Base-by-base conservation (phyloP, 2,888 invertebrate genomes). In the Bimastos eiseni region DNA sequence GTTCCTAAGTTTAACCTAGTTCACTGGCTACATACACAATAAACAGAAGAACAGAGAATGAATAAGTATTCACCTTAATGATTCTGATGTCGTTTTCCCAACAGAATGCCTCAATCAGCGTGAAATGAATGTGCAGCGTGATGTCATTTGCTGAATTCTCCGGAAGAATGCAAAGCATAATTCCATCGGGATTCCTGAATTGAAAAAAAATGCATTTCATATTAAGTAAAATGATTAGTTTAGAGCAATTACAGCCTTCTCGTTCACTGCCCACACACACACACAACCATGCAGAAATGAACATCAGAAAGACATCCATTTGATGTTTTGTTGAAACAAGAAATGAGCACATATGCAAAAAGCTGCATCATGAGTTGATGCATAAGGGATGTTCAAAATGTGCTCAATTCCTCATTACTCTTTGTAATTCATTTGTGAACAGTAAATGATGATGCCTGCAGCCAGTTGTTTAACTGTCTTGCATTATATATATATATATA, bases 71-170 rank as follows among this genome's bases (percentile, higher is more conserved):
- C 92, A 94, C 94, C 94, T 93, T 94, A 11, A 94, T 91, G 44
- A 94, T 91, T 33, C 92, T 90, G 90, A 94, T 94, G 90, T 94
- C 94, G 89, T 94, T 94, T 90, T 94, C 94, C 93, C 93, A 93
- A 92, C 94, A 94, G 92, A 94, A 94, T 4, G 94, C 94, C 88
- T 94, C 93, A 34, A 94, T 93, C n/a, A 94, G 93, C 49, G 94
- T 94, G 88, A 94, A 94, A 88, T 94, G 94, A 36, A 94, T 94
- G 90, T 94, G 93, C 90, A 94, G 92, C 1, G 94, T 93, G 13
- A 94, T 93, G 90, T 94, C 94, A 37, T 89, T 90, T 21, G 92
- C 89, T 21, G 91, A 92, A 19, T 93, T 92, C 21, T 92, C 93
- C 0, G 94, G 94, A 83, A 94, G 92, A 41, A 94, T 91, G 90